Evolutionary conservation across 2,113 vertebrate genomes (phyloP).

Genomic region (Podocnemis expansa): DNA sequence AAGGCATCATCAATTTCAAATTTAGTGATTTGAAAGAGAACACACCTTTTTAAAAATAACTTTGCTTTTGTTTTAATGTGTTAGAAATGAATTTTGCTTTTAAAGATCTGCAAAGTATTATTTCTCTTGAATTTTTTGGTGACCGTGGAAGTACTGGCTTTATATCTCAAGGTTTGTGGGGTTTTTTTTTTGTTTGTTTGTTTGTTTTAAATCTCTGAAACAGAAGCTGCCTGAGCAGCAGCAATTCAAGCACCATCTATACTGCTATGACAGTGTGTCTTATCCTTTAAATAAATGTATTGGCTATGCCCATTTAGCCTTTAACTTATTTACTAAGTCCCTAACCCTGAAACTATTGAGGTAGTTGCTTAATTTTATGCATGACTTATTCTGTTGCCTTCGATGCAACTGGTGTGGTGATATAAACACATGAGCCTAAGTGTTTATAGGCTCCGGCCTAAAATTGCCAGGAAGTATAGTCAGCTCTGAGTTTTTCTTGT

Average conservation of each 20-base stretch:
- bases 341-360: background rate
- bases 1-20: background rate
- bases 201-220: background rate
- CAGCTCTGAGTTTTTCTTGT: slow-evolving; percentile 9
- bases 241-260: background rate
- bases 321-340: background rate
- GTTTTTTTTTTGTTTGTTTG: no score
- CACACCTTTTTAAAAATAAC: background rate
- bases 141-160: background rate
- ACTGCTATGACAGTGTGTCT: background rate
- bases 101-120: background rate
- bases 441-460: background rate
- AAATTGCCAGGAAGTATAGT: background rate
- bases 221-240: background rate
- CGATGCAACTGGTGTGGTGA: background rate
- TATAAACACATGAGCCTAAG: background rate
- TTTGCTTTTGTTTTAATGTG: background rate
- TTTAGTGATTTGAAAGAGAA: background rate
- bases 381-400: background rate
- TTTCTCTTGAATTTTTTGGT: background rate
- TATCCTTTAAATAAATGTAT: background rate
- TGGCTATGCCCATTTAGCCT: background rate
- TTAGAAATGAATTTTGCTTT: background rate
- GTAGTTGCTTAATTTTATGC: background rate
- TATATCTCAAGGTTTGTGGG: background rate